Conservation (phyloP, 2,113 vertebrate species). For the Cacatua alba region DNA sequence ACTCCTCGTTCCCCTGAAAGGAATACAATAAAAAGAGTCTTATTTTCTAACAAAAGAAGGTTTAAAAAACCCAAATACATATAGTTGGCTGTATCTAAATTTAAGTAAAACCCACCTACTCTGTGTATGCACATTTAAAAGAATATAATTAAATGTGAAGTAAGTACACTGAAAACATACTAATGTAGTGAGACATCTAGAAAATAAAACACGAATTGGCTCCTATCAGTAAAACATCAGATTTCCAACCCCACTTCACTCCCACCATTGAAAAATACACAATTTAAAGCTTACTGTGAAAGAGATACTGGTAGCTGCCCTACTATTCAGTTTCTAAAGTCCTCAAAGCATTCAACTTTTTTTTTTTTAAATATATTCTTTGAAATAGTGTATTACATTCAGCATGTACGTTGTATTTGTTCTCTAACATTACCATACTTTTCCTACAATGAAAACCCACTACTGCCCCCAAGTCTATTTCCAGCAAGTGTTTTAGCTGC, state of each 20-base stretch:
- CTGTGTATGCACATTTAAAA: not conserved
- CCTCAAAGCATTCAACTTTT: not conserved
- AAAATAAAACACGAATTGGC: not conserved
- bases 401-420: not conserved
- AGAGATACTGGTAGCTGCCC: not conserved
- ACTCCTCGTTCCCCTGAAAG: not conserved
- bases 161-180: not conserved
- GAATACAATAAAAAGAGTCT: not conserved
- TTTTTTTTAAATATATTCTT: not conserved
- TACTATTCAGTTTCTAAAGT: not conserved
- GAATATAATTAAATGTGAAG: not conserved
- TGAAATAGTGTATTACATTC: not conserved
- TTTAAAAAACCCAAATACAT: not conserved
- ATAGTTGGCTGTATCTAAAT: not conserved
- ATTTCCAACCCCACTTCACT: not conserved
- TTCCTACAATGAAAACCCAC: not conserved
- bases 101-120: not conserved
- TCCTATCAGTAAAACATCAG: not conserved
- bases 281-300: not conserved
- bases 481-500: not conserved
- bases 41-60: not conserved
- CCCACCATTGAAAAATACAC: not conserved
- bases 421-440: not conserved
- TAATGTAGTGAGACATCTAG: not conserved
- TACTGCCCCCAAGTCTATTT: not conserved